phyloP scores from a whole-genome alignment of 2,113 vertebrate genomes.

The Halcyon senegalensis region DNA sequence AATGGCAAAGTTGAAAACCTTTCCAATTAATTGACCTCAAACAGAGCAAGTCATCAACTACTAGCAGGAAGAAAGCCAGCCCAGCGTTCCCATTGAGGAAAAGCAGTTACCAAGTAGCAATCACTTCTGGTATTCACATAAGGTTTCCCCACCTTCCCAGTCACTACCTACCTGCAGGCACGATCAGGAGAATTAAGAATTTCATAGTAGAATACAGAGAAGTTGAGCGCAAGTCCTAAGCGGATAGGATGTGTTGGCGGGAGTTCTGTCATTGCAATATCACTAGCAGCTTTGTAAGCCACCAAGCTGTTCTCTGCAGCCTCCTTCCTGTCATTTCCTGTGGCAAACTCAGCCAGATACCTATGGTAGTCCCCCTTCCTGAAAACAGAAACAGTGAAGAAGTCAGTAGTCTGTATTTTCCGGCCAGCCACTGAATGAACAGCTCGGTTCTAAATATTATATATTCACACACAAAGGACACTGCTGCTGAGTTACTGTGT shows the following conservation, averaged over 20 bases:
- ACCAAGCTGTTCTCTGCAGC: slow-evolving; percentile 98
- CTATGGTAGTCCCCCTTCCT: slow-evolving; percentile 99
- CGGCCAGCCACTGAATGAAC: neutral
- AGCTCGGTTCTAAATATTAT: neutral
- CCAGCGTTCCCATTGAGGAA: neutral
- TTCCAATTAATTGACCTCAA: neutral
- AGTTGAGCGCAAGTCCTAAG: slow-evolving; percentile 97
- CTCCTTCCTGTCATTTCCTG: slow-evolving; percentile 97
- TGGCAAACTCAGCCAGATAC: slow-evolving; percentile 98
- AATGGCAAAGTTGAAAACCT: neutral
- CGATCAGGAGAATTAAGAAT: slow-evolving; percentile 99
- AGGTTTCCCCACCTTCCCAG: neutral
- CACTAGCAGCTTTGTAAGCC: slow-evolving; percentile 97
- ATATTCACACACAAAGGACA: neutral
- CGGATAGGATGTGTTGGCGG: slow-evolving; percentile 97
- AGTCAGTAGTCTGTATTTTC: neutral
- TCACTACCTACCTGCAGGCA: slow-evolving; percentile 89
- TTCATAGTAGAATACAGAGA: slow-evolving; percentile 99
- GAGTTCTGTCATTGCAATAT: slow-evolving; percentile 96
- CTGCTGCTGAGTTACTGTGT: neutral
- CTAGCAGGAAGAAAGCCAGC: neutral
- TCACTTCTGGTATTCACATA: neutral
- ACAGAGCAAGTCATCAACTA: neutral
- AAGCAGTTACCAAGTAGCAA: neutral
- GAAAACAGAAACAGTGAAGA: neutral